These are phyloP conservation scores for Julus scanicus DNA, from an alignment of 2,888 invertebrate species.

Conservation along the genomic window DNA sequence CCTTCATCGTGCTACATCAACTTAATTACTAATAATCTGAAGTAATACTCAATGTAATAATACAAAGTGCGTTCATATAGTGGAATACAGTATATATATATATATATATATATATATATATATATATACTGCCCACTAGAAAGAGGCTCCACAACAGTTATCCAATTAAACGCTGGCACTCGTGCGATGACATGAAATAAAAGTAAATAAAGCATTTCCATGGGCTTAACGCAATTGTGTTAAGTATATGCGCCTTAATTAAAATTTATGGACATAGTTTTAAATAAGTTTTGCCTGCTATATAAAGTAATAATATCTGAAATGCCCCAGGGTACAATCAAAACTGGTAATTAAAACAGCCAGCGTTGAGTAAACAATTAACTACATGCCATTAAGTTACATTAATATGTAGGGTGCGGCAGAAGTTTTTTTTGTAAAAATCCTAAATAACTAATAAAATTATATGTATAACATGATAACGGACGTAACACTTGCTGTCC, in stretches of 20 bases:
- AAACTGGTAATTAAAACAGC: not conserved
- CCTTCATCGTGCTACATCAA: too few relatives aligned
- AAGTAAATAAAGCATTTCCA: constrained; percentile 23
- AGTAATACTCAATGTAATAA: not conserved
- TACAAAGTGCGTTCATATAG: not conserved
- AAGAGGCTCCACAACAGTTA: not conserved
- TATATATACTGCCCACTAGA: not conserved
- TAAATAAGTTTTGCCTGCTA: not conserved
- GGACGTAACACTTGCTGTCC: too few relatives aligned
- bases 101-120: too few relatives aligned
- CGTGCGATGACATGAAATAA: not conserved
- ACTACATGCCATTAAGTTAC: not conserved
- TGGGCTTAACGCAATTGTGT: constrained; percentile 27
- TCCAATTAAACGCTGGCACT: not conserved
- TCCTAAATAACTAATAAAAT: not conserved
- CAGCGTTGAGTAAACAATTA: not conserved
- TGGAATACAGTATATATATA: not conserved
- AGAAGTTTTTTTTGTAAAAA: not conserved
- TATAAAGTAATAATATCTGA: not conserved
- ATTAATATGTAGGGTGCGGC: not conserved
- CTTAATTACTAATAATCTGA: too few relatives aligned
- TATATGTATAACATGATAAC: too few relatives aligned
- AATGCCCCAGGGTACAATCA: not conserved
- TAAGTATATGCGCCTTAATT: constrained; percentile 28
- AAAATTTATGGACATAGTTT: constrained; percentile 19